A percentile compares a stretch with the other conserved stretches of the same genome.
These are phyloP conservation scores for Rhyacophila brunnea DNA, from an alignment of 1,140 invertebrate species.

Conservation along the genomic window DNA sequence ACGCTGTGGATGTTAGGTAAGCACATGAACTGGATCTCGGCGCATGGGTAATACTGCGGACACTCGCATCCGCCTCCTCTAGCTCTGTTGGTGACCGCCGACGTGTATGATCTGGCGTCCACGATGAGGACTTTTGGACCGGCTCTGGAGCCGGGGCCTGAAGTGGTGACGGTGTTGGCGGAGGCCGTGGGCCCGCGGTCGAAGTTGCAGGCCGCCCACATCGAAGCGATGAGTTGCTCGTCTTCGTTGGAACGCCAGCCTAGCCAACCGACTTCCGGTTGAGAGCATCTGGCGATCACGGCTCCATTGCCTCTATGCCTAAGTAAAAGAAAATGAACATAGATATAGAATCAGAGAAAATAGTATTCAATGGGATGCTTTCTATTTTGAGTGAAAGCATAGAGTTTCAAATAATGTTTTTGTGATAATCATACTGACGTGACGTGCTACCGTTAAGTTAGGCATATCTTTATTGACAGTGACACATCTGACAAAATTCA, in stretches of 20 bases:
- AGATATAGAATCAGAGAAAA: too few species aligned
- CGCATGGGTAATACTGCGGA: constrained; percentile 89
- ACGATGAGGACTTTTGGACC: constrained; percentile 81
- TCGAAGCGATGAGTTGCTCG: constrained; percentile 81
- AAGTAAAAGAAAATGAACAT: too few species aligned
- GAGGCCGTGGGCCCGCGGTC: constrained; percentile 54
- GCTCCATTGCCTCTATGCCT: constrained; percentile 84
- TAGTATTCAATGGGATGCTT: too few species aligned
- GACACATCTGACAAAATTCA: too few species aligned
- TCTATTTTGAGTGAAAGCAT: too few species aligned
- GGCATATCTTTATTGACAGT: too few species aligned
- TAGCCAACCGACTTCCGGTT: constrained; percentile 91
- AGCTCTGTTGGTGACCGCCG: constrained; percentile 92
- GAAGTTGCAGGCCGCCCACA: constrained; percentile 78
- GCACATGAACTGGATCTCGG: constrained; percentile 96
- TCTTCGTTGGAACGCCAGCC: constrained; percentile 88
- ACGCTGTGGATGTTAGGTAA: constrained; percentile 96
- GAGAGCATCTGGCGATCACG: constrained; percentile 89
- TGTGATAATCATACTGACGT: too few species aligned
- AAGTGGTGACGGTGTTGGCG: background rate
- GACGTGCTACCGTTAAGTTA: too few species aligned
- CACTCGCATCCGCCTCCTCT: constrained; percentile 95
- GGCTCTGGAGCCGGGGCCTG: constrained; percentile 53
- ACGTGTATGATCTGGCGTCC: constrained; percentile 92
- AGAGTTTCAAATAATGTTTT: too few species aligned